Percentiles rank a stretch among this genome's conserved stretches.
phyloP scores from a whole-genome alignment of 1,140 invertebrate species.

The Andrena cerasifolii region DNA sequence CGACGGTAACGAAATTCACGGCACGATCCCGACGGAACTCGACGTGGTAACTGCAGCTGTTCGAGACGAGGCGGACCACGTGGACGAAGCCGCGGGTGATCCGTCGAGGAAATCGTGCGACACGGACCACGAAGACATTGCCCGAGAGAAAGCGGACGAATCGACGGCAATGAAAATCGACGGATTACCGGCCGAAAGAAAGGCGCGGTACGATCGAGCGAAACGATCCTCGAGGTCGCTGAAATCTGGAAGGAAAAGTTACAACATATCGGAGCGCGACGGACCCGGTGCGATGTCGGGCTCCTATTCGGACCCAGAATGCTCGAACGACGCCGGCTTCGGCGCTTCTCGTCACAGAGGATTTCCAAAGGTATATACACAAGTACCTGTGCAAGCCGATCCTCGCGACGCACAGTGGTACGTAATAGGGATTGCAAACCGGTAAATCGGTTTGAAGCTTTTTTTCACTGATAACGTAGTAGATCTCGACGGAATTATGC shows the following conservation, averaged over 20 bases:
- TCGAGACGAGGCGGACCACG: neutral
- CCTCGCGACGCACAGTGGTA: too few relatives aligned
- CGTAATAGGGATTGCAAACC: too few relatives aligned
- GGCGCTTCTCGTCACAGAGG: neutral
- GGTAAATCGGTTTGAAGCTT: too few relatives aligned
- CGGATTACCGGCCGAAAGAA: neutral
- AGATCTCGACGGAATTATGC: too few relatives aligned
- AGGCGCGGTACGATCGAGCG: conserved; percentile 6
- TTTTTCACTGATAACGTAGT: too few relatives aligned
- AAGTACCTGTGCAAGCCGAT: too few relatives aligned
- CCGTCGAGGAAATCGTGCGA: too few relatives aligned
- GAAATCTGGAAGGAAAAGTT: conserved; percentile 33
- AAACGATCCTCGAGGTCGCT: conserved; percentile 51
- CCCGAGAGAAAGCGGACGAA: neutral
- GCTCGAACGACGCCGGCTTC: conserved; percentile 22
- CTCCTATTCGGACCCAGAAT: conserved; percentile 68
- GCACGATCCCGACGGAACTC: neutral
- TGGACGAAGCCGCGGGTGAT: too few relatives aligned
- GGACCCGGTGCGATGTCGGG: conserved; percentile 47
- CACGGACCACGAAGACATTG: neutral
- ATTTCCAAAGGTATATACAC: conserved; percentile 24
- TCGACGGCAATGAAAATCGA: neutral
- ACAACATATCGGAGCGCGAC: conserved; percentile 46
- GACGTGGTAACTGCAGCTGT: neutral
- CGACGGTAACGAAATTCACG: neutral